Conservation (phyloP, 2,113 vertebrate species). For the Urocitellus parryii region DNA sequence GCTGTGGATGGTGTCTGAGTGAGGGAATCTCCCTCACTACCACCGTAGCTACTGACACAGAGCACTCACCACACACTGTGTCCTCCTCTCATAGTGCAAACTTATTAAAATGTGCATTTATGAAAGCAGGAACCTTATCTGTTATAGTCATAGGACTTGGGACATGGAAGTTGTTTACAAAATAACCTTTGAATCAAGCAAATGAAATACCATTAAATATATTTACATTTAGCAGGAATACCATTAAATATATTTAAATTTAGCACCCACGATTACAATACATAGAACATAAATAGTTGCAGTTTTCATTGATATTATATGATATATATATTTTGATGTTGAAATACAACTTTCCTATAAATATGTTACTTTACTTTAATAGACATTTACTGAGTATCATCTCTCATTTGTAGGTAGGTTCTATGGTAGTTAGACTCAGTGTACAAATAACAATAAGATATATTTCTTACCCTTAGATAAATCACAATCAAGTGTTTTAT, state of each 20-base stretch:
- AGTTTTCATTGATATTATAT: constrained; percentile 21
- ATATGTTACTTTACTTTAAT: constrained; percentile 38
- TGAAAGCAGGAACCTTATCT: not conserved
- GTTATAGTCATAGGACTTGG: not conserved
- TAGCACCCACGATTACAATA: constrained; percentile 23
- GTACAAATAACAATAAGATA: not conserved
- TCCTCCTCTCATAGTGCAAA: not conserved
- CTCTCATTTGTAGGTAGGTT: not conserved
- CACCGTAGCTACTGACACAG: not conserved
- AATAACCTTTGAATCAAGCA: not conserved
- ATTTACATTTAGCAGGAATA: constrained; percentile 5
- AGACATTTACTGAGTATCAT: not conserved
- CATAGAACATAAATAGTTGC: not conserved
- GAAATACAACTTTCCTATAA: constrained; percentile 34
- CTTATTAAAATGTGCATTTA: not conserved
- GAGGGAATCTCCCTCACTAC: not conserved
- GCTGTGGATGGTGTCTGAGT: not conserved
- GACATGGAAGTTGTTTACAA: not conserved
- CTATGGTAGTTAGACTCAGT: not conserved
- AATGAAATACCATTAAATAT: constrained; percentile 16
- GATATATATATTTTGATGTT: not conserved
- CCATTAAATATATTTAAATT: constrained; percentile 5
- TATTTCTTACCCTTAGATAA: constrained; percentile 16
- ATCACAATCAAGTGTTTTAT: constrained; percentile 21
- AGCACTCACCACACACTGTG: not conserved